Percentiles rank a stretch among this genome's conserved stretches.
phyloP scores from a whole-genome alignment of 1,140 invertebrate genomes.

The Antheraea mylitta region DNA sequence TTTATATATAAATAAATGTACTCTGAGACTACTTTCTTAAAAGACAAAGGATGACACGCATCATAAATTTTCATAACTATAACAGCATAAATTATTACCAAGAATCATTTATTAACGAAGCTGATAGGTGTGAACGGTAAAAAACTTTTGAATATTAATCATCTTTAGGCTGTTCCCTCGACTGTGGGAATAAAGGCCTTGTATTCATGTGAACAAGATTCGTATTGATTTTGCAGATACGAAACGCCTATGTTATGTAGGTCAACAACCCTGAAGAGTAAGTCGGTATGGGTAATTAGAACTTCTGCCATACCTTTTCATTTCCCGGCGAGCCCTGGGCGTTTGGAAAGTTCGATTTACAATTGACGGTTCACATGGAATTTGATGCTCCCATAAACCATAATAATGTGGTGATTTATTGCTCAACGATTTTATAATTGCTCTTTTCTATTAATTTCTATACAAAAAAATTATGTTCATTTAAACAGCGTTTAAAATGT shows the following conservation, averaged over 20 bases:
- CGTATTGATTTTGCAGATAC: conserved; percentile 23
- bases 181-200: conserved; percentile 18
- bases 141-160: conserved; percentile 34
- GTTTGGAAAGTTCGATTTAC: background rate
- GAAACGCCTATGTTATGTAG: conserved; percentile 30
- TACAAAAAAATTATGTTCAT: too few species aligned
- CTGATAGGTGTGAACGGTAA: conserved; percentile 34
- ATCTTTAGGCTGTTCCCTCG: conserved; percentile 11
- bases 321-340: background rate
- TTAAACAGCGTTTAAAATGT: too few species aligned
- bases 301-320: conserved; percentile 19
- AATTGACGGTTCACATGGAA: background rate
- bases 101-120: conserved; percentile 34
- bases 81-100: conserved; percentile 14
- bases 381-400: background rate
- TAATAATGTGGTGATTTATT: background rate
- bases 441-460: too few species aligned
- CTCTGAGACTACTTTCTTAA: background rate
- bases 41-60: background rate
- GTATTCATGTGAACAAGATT: conserved; percentile 21
- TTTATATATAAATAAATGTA: background rate
- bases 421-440: background rate
- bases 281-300: conserved; percentile 30
- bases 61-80: conserved; percentile 8
- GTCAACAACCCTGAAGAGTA: conserved; percentile 34